Evolutionary conservation across 2,888 invertebrate species (phyloP), one percentile per base, ranked within the genome.

Genomic region (Drosophila neotestacea): DNA sequence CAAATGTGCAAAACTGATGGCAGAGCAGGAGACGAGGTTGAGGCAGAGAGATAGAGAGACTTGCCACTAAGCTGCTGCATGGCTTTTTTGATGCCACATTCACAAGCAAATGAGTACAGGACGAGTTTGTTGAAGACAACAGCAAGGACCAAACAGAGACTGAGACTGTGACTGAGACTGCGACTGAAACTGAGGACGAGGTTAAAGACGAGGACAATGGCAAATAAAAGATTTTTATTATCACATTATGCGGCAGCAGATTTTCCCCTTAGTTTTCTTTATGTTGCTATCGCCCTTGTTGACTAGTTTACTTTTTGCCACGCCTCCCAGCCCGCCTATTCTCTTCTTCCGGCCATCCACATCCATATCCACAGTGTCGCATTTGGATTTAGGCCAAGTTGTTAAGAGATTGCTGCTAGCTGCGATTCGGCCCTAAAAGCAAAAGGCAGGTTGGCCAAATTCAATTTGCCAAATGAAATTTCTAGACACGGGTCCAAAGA

Each of bases 191-290:
- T 34, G 51, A 32, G 59, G 32, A 56, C 70, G 51, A 55, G 62
- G 42, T 9, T 11, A 10, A 1, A 10, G 44, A 44, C 44, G 61
- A 69, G 68, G 78, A 75, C 77, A 82, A 82, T 85, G 87, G 79
- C 79, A 88, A 88, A 85, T 85, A 85, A 88, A 81, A 85, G 86
- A 88, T 85, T 83, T 85, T 85, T 85, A 85, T 85, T 85, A 88
- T 85, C 88, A 83, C 88, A 85, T 85, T 85, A 85, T 85, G 85
- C 85, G 79, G 83, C 83, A 81, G 88, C 88, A 85, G 85, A 84
- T 86, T 84, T 87, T 65, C 13, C 44, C 59, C 60, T 58, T 62
- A 71, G 58, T 44, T 55, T 30, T 42, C 5, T 27, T 11, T n/a
- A 13, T 11, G 16, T 11, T 28, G 32, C 32, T 30, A 28, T 38